Evolutionary conservation across 2,113 vertebrate genomes (phyloP).

Genomic region (Anhinga rufa): DNA sequence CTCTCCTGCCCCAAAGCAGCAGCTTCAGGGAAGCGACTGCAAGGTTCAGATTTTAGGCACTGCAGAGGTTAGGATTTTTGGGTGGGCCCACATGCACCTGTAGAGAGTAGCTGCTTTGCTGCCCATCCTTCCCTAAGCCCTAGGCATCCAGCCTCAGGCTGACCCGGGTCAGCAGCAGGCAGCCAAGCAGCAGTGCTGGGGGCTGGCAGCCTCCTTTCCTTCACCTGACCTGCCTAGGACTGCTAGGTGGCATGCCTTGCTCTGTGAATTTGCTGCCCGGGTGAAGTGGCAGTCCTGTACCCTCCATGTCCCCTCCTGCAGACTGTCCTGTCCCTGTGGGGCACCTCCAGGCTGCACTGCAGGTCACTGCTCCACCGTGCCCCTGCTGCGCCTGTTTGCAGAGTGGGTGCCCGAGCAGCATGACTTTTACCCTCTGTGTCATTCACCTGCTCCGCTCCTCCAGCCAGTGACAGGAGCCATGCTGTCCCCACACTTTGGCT

Average conservation of each 20-base stretch:
- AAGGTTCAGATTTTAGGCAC: neutral
- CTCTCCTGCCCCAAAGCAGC: neutral
- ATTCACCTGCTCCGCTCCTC: neutral
- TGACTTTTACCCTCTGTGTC: neutral
- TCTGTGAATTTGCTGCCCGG: accelerated
- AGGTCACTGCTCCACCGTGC: neutral
- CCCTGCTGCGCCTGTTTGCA: neutral
- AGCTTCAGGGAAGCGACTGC: neutral
- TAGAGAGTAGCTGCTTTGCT: neutral
- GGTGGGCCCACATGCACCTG: accelerated
- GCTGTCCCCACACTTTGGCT: accelerated
- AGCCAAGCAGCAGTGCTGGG: neutral
- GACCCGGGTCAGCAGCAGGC: neutral
- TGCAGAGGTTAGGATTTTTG: neutral
- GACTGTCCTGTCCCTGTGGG: neutral
- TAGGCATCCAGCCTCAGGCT: neutral
- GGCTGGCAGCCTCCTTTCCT: neutral
- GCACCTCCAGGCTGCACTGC: neutral
- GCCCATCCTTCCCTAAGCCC: neutral
- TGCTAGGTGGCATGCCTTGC: accelerated
- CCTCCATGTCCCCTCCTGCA: accelerated
- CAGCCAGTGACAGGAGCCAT: accelerated
- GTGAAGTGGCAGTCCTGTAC: neutral
- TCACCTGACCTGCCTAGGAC: neutral
- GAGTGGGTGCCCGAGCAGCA: accelerated